Base-by-base conservation (phyloP, 1,140 invertebrate species). In the Campodea augens region DNA sequence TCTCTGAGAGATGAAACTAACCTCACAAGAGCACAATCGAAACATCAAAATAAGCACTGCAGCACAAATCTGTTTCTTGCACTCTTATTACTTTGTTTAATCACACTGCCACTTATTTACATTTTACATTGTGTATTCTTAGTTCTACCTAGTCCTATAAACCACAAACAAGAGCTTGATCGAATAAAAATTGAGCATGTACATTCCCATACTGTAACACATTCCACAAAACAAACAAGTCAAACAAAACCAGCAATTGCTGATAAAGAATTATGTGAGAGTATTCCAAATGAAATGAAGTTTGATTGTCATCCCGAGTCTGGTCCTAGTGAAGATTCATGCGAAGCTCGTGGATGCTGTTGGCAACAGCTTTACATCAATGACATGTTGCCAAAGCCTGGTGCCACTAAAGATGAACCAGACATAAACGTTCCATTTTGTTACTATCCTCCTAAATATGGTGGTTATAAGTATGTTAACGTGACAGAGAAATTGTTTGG, bases 251-350 rank as follows among this genome's bases (percentile, higher is more conserved):
- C 13, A 10, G 4, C n/a, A 13, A 21, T 13, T 13, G 4, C 23
- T 51, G 53, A 49, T 40, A 48, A 41, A 32, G 27, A 7, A 15
- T 57, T 68, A 47, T 73, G 70, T 51, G 49, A 51, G 25, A 49
- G 57, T 10, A 44, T 69, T 13, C 55, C 60, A 3, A 62, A 71
- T 37, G 51, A 59, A 10, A 59, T 70, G 49, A 67, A 72, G 47
- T 81, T 87, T 54, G 84, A 90, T 62, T 90, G 85, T 56, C 73
- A 73, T 55, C 85, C 85, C 0, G 73, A 79, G 53, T 54, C 63
- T 36, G 68, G 60, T 21, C 72, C 74, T 4, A 71, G 61, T 18
- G 61, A 78, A 58, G 52, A 70, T 13, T 56, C 53, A 1, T 90
- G 86, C 58, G 59, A 61, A 38, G 55, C 65, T 25, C 66, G 83